Evolutionary conservation across 2,113 vertebrate genomes (phyloP), one percentile per base, ranked within the genome.

Genomic region (Aramus guarauna): DNA sequence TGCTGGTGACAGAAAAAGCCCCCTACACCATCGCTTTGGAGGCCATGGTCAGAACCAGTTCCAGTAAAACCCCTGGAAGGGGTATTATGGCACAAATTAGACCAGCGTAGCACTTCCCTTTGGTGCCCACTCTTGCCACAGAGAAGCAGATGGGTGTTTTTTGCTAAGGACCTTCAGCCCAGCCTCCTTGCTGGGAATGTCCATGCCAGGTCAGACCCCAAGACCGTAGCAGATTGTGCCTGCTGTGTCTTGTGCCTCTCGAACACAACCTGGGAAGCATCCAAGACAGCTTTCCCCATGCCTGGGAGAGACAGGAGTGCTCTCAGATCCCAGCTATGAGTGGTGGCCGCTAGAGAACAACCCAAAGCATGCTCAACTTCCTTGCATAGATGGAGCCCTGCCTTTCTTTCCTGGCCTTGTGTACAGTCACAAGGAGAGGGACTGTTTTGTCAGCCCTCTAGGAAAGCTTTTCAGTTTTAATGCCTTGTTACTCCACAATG

Each of bases 111-210:
- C 41, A 29, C 60, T 82, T 71, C 12, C 9, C 21, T 60, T 36
- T 29, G 12, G 14, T 60, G 29, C 16, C n/a, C 0, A 0, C 32
- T 56, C 13, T 41, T 63, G 55, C 62, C 34, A 7, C n/a, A 50
- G 47, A 59, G 34, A 68, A 66, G 47, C 14, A 48, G 41, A 23
- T 0, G 2, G 12, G 3, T 43, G 29, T 7, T 63, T 89, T 89
- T 64, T 76, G 29, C 23, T 52, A 11, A 9, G 58, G 39, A 56
- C 26, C 9, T 79, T 72, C 43, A 47, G 7, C 43, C 63, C 32
- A 41, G 23, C 12, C 26, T 89, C 15, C 18, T 58, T 39, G 1
- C 10, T 64, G 12, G 5, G 26, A 56, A 30, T 39, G 26, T 5
- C 32, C 26, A 9, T 52, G 29, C 12, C 16, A 50, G 63, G 29